These are phyloP conservation scores for Centruroides sculpturatus DNA, from an alignment of 1,140 invertebrate species.

Conservation along the genomic window DNA sequence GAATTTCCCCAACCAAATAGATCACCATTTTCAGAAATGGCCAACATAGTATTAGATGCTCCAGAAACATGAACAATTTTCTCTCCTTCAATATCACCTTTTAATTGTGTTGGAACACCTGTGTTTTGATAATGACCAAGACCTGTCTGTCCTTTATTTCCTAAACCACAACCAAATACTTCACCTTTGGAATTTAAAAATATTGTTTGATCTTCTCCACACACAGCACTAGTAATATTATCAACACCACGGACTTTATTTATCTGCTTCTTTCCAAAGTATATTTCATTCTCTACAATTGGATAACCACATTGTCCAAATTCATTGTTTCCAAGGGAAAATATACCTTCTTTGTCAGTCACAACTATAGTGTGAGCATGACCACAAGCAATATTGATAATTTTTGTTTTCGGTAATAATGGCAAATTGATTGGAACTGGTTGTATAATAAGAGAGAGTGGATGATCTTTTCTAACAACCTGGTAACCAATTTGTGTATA, in stretches of 20 bases:
- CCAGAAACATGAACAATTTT: constrained; percentile 66
- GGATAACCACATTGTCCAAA: constrained; percentile 87
- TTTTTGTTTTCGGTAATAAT: constrained; percentile 25
- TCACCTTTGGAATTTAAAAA: constrained; percentile 62
- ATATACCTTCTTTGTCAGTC: constrained; percentile 47
- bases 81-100: constrained; percentile 67
- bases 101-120: constrained; percentile 32
- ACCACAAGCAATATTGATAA: constrained; percentile 57
- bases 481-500: neutral
- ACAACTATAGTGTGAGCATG: constrained; percentile 70
- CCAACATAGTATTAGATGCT: constrained; percentile 71
- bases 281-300: neutral
- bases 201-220: constrained; percentile 77
- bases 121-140: constrained; percentile 48
- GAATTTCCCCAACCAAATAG: constrained; percentile 95
- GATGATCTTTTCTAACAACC: neutral
- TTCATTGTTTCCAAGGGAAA: constrained; percentile 66
- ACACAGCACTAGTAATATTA: constrained; percentile 21
- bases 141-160: constrained; percentile 79
- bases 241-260: no score
- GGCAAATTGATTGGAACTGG: neutral
- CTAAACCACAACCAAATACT: constrained; percentile 82
- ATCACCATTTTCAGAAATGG: constrained; percentile 78
- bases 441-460: neutral
- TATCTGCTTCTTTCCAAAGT: neutral